phyloP scores from a whole-genome alignment of 1,140 invertebrate species.

The Aphelenchoides besseyi region DNA sequence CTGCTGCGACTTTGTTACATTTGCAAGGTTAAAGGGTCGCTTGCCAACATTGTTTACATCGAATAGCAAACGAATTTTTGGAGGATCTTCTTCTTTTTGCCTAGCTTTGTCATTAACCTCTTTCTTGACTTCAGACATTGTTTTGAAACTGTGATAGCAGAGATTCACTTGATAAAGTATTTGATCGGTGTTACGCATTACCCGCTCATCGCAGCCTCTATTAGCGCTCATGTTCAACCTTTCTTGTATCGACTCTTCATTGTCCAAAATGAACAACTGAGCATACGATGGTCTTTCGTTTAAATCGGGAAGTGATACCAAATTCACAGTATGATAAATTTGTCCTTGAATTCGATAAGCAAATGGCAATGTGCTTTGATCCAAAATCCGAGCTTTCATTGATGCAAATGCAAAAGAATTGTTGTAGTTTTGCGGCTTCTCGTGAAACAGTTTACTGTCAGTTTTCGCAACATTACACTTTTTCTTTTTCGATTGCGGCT shows the following conservation, averaged over 20 bases:
- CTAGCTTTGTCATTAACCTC: conserved; percentile 9
- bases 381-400: conserved; percentile 21
- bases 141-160: conserved; percentile 21
- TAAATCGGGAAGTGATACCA: conserved; percentile 14
- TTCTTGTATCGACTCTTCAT: conserved; percentile 21
- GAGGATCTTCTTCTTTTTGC: conserved; percentile 19
- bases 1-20: conserved; percentile 21
- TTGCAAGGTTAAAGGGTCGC: too few species aligned
- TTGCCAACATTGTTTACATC: too few species aligned
- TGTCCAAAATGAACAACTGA: conserved; percentile 20
- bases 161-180: conserved; percentile 9
- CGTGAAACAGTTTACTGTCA: conserved; percentile 12
- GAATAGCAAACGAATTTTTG: conserved; percentile 16
- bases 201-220: conserved; percentile 5
- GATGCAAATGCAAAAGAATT: conserved; percentile 29
- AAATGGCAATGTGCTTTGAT: conserved; percentile 7
- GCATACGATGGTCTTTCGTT: conserved; percentile 29
- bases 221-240: conserved; percentile 20
- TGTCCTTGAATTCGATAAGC: conserved; percentile 39
- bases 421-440: conserved; percentile 28
- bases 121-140: conserved; percentile 22
- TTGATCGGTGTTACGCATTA: conserved; percentile 27
- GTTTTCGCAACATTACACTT: background rate
- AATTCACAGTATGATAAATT: conserved; percentile 35
- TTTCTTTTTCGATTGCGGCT: background rate